Evolutionary conservation across 2,888 invertebrate genomes (phyloP).

Genomic region (Hydropsyche betteni): DNA sequence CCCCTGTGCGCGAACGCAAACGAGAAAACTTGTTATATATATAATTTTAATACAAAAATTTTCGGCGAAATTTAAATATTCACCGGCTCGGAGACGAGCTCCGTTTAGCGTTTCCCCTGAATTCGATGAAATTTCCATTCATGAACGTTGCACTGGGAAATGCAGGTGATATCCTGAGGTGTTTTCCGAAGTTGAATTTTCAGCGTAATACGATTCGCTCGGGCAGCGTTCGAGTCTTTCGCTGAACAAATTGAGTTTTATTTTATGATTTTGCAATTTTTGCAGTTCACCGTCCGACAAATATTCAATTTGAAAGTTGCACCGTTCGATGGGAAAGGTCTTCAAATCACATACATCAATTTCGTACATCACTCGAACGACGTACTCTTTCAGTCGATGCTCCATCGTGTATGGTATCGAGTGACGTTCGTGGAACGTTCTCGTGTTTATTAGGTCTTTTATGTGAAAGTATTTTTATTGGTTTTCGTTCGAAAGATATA

Average conservation of each 20-base stretch:
- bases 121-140: too few relatives aligned
- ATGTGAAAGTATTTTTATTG: too few relatives aligned
- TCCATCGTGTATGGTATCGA: too few relatives aligned
- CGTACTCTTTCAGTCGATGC: not conserved
- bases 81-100: too few relatives aligned
- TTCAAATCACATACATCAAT: not conserved
- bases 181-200: slow-evolving; percentile 11
- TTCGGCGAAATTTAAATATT: too few relatives aligned
- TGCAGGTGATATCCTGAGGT: not conserved
- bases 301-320: slow-evolving; percentile 16
- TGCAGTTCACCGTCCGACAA: not conserved
- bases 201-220: not conserved
- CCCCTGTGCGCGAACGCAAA: not conserved
- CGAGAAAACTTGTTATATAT: not conserved
- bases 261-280: slow-evolving; percentile 2
- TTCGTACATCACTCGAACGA: not conserved
- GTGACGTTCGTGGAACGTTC: too few relatives aligned
- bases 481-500: too few relatives aligned
- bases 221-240: not conserved
- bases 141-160: not conserved
- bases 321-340: not conserved
- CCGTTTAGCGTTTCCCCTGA: too few relatives aligned
- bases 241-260: not conserved
- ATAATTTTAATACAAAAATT: too few relatives aligned
- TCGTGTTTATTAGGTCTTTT: too few relatives aligned